These are phyloP conservation scores for Tiliacea citrago DNA, from an alignment of 2,888 invertebrate genomes.

Conservation along the genomic window DNA sequence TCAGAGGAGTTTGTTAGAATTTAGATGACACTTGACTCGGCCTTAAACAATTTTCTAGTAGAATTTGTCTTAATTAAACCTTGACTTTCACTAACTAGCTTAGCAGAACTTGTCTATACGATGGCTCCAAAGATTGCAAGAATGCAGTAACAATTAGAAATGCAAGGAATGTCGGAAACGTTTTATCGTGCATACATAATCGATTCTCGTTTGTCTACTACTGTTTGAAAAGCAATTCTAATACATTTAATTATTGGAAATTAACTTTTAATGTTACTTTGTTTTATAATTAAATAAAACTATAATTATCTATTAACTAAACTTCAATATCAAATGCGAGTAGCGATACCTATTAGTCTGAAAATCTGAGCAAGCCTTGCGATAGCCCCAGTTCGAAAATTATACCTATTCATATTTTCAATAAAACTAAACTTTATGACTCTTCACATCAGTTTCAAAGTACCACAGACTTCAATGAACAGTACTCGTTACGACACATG, in stretches of 20 bases:
- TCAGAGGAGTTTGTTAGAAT: neutral
- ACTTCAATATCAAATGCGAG: neutral
- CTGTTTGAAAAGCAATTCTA: conserved; percentile 3
- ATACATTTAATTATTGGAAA: conserved; percentile 5
- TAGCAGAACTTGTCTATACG: conserved; percentile 4
- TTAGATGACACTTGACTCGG: neutral
- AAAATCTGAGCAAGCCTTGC: neutral
- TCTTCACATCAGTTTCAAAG: neutral
- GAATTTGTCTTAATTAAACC: conserved; percentile 30
- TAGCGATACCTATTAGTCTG: neutral
- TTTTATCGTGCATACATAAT: conserved; percentile 31
- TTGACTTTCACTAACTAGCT: conserved; percentile 26
- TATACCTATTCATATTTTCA: neutral
- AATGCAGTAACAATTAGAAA: conserved; percentile 59
- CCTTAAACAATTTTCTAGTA: neutral
- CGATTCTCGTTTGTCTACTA: conserved; percentile 41
- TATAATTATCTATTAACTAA: neutral
- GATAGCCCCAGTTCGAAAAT: neutral
- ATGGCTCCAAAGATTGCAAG: conserved; percentile 35
- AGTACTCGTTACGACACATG: conserved; percentile 43
- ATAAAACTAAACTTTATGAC: neutral
- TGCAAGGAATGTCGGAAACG: conserved; percentile 68
- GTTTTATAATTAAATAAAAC: neutral
- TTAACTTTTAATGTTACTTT: neutral
- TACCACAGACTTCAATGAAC: conserved; percentile 22